Evolutionary conservation across 2,888 invertebrate species (phyloP), one percentile per base, ranked within the genome.

Genomic region (Koerneria pararmatus): DNA sequence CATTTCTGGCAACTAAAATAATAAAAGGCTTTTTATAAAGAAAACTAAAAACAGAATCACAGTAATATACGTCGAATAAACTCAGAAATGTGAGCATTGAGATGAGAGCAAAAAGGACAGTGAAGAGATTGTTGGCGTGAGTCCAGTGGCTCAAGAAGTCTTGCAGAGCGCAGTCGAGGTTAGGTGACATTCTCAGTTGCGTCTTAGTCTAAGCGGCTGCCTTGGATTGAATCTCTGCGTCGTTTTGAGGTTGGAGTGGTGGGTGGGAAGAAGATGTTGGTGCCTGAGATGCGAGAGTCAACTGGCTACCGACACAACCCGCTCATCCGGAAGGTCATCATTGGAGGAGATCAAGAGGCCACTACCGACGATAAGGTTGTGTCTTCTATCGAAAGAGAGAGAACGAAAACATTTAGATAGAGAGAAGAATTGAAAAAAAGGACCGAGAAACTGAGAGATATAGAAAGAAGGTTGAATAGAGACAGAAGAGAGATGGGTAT

Each of bases 281-380:
- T 72, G 31, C 76, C 76, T 29, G 60, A 72, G 34, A 70, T 69
- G 65, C 72, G 71, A 8, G 69, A 67, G 2, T 72, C 73, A 29
- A 69, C 69, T 4, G 69, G 69, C 32, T 75, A 70, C 64, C 71
- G 72, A 1, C 71, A 69, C 61, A 73, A 72, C 59, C 57, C 62
- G 8, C 67, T 69, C 48, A 73, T 79, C 66, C 69, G 74, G 65
- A 78, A 77, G 63, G 69, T 78, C 8, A 69, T 77, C 48, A 69
- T 79, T 57, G 79, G 79, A 63, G 79, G 79, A 64, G 71, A 76
- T 32, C 73, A 75, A 34, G 64, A 60, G 27, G 53, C 69, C 4
- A 71, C 73, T n/a, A 73, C 71, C 27, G 78, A 79, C 29, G 79
- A 78, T 68, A 78, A 76, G 71, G 74, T 71, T 49, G n/a, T 31